Conservation (phyloP, 2,113 vertebrate species). For the Rhabdornis inornatus region DNA sequence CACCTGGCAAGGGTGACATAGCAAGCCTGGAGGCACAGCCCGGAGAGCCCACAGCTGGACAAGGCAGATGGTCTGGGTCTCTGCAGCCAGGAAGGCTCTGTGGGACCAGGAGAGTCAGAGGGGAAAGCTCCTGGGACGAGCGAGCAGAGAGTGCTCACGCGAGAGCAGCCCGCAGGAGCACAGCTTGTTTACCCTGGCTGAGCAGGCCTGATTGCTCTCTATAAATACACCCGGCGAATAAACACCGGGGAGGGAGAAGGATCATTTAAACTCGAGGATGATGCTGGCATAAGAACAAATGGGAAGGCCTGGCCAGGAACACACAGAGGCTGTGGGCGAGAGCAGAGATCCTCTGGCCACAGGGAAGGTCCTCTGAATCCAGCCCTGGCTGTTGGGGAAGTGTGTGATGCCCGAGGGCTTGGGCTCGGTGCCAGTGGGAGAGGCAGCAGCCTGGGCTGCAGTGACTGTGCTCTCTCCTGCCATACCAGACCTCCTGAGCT, state of each 20-base stretch:
- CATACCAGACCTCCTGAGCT: background rate
- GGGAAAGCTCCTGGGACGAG: constrained; percentile 43
- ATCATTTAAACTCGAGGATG: constrained; percentile 45
- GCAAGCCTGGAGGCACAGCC: background rate
- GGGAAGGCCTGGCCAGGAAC: constrained; percentile 14
- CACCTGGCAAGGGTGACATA: background rate
- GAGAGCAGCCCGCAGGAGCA: constrained; percentile 43
- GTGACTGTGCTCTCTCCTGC: background rate
- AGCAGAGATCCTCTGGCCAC: background rate
- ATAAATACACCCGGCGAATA: constrained; percentile 62
- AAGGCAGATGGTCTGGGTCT: rapidly evolving
- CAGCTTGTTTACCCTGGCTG: constrained; percentile 66
- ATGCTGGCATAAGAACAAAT: constrained; percentile 56
- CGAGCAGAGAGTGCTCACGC: background rate
- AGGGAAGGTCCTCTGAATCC: background rate
- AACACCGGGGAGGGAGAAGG: constrained; percentile 53
- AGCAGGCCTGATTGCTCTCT: constrained; percentile 68
- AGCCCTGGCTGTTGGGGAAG: background rate
- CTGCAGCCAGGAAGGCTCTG: background rate
- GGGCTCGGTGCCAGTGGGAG: rapidly evolving
- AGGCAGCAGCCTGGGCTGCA: background rate
- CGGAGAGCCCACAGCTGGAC: background rate
- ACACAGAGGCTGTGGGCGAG: rapidly evolving
- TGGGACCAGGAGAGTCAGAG: background rate
- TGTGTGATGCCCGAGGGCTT: rapidly evolving